Conservation (phyloP, 2,113 vertebrate genomes). For the Zosterops lateralis region DNA sequence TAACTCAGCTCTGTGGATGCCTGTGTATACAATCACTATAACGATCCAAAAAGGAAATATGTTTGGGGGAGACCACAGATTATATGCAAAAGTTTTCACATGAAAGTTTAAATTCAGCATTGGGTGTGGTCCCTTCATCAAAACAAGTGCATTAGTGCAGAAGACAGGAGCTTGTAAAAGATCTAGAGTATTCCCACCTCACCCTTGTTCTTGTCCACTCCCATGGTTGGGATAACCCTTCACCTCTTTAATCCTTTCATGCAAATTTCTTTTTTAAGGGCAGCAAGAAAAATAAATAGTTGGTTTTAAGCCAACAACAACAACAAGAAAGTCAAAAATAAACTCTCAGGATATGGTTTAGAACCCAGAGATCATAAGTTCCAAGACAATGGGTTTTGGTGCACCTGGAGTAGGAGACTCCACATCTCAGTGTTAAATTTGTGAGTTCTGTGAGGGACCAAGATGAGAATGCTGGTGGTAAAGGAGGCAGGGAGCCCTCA, state of each 20-base stretch:
- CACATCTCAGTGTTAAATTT: neutral
- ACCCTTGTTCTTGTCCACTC: neutral
- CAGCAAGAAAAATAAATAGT: neutral
- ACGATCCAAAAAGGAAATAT: neutral
- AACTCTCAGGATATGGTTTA: neutral
- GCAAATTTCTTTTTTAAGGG: slow-evolving; percentile 1
- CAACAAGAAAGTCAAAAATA: neutral
- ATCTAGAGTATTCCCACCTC: neutral
- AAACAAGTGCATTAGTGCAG: neutral
- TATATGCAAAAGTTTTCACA: neutral
- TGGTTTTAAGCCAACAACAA: neutral
- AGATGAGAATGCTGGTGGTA: neutral
- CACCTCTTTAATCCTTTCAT: neutral
- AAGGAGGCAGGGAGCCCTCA: neutral
- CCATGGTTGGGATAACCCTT: neutral
- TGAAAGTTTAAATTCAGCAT: slow-evolving; percentile 32
- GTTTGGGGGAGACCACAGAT: neutral
- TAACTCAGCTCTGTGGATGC: neutral
- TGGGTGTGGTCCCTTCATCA: neutral
- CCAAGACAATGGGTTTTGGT: neutral
- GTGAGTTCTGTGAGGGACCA: neutral
- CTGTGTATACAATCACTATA: neutral
- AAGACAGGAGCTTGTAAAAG: neutral
- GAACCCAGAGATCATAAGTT: neutral
- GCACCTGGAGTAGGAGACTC: neutral